A percentile compares a stretch with the other conserved stretches of the same genome.
Evolutionary conservation across 53 echinoderm and acorn worm genomes (phyloP).

Genomic region (Luidia sarsii): DNA sequence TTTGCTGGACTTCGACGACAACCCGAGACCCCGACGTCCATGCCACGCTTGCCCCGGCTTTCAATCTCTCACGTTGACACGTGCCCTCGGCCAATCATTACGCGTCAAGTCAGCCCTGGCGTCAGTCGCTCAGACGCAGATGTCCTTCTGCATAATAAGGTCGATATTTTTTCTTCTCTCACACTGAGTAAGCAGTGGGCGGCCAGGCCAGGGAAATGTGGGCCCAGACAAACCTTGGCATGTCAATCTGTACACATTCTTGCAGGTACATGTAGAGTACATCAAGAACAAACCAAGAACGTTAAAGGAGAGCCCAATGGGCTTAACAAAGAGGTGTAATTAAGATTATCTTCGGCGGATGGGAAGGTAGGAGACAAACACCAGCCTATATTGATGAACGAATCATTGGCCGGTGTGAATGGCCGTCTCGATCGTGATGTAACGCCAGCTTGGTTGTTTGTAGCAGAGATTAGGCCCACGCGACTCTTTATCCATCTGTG

Average conservation of each 20-base stretch:
- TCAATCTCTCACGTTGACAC: conserved; percentile 13
- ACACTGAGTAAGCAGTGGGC: no score
- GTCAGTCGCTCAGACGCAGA: conserved; percentile 31
- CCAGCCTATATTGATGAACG: not conserved
- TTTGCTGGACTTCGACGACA: no score
- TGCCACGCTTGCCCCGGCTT: not conserved
- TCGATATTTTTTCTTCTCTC: conserved; percentile 11
- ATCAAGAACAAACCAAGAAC: not conserved
- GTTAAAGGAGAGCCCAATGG: conserved; percentile 9
- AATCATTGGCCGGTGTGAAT: not conserved
- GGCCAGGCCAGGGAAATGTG: no score
- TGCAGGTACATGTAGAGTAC: no score
- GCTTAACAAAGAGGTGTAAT: conserved; percentile 20
- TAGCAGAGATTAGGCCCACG: conserved; percentile 37
- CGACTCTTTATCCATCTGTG: conserved; percentile 6
- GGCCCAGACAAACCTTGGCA: no score
- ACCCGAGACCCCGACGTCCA: no score
- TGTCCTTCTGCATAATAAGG: conserved; percentile 33
- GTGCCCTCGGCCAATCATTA: conserved; percentile 41
- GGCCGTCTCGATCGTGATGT: conserved; percentile 14
- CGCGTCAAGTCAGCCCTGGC: not conserved
- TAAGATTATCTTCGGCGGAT: conserved; percentile 32
- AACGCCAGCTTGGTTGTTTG: conserved; percentile 32
- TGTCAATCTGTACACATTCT: no score
- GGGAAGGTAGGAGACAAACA: conserved; percentile 24